phyloP scores from a whole-genome alignment of 2,888 invertebrate species.

The Metacarcinus magister region DNA sequence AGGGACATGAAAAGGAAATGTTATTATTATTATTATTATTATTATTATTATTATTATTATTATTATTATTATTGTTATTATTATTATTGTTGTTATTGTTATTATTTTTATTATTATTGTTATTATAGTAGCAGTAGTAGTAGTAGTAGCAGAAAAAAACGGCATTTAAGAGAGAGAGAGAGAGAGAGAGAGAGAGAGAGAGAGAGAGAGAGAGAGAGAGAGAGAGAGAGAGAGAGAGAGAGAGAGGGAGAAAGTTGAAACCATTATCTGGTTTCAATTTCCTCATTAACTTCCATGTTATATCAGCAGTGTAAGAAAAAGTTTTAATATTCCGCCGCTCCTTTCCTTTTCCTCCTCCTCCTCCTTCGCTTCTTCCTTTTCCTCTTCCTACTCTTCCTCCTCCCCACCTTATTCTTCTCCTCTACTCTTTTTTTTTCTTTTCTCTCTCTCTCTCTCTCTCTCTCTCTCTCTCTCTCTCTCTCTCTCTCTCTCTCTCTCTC shows the following conservation, averaged over 20 bases:
- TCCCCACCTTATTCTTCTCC: not conserved
- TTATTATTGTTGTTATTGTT: not conserved
- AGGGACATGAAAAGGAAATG: no score
- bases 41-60: conserved; percentile 1
- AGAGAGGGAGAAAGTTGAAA: not conserved
- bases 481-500: not conserved
- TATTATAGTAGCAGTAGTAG: not conserved
- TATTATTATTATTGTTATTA: conserved; percentile 1
- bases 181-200: not conserved
- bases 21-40: not conserved
- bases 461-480: not conserved
- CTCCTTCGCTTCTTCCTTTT: not conserved
- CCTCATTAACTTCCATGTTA: not conserved
- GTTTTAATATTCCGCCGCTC: not conserved
- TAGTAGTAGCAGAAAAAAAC: no score
- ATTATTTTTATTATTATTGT: not conserved
- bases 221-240: conserved; percentile 26
- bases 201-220: not conserved
- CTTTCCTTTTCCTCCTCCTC: no score
- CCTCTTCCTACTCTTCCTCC: not conserved
- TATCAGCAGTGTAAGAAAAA: not conserved
- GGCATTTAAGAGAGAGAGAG: no score
- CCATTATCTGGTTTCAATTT: not conserved
- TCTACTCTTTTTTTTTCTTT: not conserved
- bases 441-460: no score